Percentiles rank a stretch among this genome's conserved stretches.
Evolutionary conservation across 2,113 vertebrate genomes (phyloP).

Genomic region (Danio rerio): DNA sequence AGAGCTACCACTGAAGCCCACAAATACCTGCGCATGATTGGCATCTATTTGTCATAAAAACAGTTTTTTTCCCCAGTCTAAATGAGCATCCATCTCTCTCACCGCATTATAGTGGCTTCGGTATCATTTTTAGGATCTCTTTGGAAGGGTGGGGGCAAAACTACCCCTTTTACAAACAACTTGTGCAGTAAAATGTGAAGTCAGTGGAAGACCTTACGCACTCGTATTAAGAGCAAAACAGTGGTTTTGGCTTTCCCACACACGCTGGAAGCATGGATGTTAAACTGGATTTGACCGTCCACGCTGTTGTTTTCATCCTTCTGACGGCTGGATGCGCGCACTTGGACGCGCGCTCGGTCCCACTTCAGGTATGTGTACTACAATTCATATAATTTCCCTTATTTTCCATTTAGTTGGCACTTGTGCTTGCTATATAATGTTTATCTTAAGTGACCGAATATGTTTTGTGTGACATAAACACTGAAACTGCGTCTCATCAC

Average conservation of each 20-base stretch:
- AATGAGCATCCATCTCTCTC: constrained; percentile 4
- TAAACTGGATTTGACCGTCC: constrained; percentile 54
- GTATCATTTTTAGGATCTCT: constrained; percentile 28
- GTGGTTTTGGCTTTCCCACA: background rate
- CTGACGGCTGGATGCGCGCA: constrained; percentile 53
- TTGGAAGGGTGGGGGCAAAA: constrained; percentile 43
- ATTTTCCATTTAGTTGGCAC: background rate
- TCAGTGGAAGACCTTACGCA: constrained; percentile 41
- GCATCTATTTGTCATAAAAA: background rate
- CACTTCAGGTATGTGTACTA: constrained; percentile 66
- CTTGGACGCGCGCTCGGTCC: constrained; percentile 38
- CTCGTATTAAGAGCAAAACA: constrained; percentile 4
- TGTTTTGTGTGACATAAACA: background rate
- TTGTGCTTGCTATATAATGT: background rate
- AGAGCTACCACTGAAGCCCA: constrained; percentile 34
- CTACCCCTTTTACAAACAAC: constrained; percentile 51
- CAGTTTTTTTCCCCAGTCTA: background rate
- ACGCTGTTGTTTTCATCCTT: constrained; percentile 61
- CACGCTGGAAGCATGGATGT: constrained; percentile 34
- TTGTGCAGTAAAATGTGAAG: constrained; percentile 62
- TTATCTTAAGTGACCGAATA: background rate
- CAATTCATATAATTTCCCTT: background rate
- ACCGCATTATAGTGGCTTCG: constrained; percentile 6
- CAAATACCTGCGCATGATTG: constrained; percentile 8
- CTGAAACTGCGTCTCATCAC: background rate